A percentile compares a stretch with the other conserved stretches of the same genome.
These are phyloP conservation scores for Ischnura elegans DNA, from an alignment of 2,888 invertebrate genomes.

Conservation along the genomic window DNA sequence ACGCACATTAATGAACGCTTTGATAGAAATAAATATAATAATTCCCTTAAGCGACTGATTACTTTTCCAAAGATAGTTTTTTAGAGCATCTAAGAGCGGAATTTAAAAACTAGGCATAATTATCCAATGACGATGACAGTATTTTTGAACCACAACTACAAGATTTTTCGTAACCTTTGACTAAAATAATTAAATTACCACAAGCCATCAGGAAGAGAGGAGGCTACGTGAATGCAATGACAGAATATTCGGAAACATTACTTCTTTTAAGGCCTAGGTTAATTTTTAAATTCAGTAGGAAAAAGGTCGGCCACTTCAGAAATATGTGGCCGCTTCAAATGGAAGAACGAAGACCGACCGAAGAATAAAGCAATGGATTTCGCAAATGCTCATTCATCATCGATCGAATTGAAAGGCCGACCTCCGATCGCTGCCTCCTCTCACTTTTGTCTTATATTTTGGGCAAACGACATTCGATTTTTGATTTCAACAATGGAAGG, in stretches of 20 bases:
- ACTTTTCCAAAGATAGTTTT: too few species aligned
- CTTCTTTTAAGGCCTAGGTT: neutral
- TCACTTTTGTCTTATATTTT: constrained; percentile 3
- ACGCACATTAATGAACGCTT: too few species aligned
- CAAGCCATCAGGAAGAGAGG: too few species aligned
- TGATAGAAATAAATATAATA: too few species aligned
- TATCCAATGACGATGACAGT: too few species aligned
- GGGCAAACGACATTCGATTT: neutral
- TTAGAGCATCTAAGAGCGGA: too few species aligned
- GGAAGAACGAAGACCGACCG: neutral
- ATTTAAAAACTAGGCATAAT: too few species aligned
- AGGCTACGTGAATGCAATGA: neutral
- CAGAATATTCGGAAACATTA: neutral
- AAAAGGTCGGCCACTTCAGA: neutral
- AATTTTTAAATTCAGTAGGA: neutral
- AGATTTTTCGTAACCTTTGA: too few species aligned
- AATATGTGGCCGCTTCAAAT: neutral
- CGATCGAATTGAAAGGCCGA: neutral
- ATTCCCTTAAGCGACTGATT: too few species aligned
- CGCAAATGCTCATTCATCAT: neutral
- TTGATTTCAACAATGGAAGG: neutral
- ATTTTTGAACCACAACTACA: too few species aligned
- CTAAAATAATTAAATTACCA: too few species aligned
- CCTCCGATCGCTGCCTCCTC: neutral
- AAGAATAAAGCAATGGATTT: neutral